phyloP scores from a whole-genome alignment of 2,888 invertebrate genomes.

The Thelaira solivaga region DNA sequence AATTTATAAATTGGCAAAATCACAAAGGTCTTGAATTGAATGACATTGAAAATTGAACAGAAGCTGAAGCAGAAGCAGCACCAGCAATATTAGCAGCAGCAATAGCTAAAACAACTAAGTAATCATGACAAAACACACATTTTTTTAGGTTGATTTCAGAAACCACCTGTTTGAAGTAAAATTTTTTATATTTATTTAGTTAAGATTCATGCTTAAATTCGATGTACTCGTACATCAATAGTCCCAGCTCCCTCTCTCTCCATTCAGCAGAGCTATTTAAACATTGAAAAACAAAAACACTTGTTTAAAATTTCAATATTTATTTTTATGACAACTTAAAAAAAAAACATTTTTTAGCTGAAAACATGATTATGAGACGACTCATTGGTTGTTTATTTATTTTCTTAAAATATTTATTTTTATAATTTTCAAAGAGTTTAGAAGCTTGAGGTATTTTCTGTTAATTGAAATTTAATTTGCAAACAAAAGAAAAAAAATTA shows the following conservation, averaged over 20 bases:
- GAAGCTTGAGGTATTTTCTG: no score
- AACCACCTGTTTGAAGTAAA: slow-evolving; percentile 36
- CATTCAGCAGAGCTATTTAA: background rate
- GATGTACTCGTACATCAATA: no score
- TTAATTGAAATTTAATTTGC: no score
- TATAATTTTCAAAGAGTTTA: no score
- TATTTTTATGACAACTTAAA: background rate
- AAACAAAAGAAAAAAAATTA: no score
- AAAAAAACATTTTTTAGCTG: background rate
- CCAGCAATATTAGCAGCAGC: background rate
- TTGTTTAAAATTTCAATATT: background rate
- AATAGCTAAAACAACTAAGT: background rate
- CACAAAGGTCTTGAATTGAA: slow-evolving; percentile 42
- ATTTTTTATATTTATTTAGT: background rate
- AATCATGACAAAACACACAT: background rate
- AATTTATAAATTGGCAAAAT: slow-evolving; percentile 50
- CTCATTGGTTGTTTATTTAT: background rate
- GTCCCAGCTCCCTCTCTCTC: no score
- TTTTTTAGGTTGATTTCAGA: slow-evolving; percentile 3
- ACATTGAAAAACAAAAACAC: background rate
- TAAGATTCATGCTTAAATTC: no score
- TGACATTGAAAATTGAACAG: background rate
- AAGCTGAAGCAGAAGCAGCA: background rate
- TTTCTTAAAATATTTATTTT: no score
- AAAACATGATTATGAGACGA: background rate